A percentile compares a stretch with the other conserved stretches of the same genome.
These are phyloP conservation scores for Muricea muricata DNA, from an alignment of 92 coral and sea anemone genomes.

Conservation along the genomic window DNA sequence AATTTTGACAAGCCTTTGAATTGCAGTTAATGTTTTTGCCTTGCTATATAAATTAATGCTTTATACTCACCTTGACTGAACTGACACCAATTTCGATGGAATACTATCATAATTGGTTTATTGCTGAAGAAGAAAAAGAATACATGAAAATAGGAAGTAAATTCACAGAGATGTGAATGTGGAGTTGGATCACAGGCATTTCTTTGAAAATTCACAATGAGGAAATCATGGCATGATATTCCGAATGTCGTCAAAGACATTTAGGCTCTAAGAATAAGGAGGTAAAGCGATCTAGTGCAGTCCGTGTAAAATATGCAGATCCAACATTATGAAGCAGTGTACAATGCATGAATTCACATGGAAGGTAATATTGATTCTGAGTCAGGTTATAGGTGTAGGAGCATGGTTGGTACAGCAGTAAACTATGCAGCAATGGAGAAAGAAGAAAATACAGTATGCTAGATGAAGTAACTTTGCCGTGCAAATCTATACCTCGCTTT, in stretches of 20 bases:
- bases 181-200: not conserved
- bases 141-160: not conserved
- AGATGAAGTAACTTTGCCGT: not conserved
- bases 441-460: not conserved
- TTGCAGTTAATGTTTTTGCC: too few species aligned
- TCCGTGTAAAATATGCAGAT: not conserved
- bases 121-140: conserved; percentile 49
- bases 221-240: too few species aligned
- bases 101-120: conserved; percentile 84
- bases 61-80: conserved; percentile 78
- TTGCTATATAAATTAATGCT: not conserved
- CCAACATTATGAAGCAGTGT: too few species aligned
- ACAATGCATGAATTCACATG: too few species aligned
- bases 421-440: too few species aligned
- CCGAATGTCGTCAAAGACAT: too few species aligned
- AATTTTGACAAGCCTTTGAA: too few species aligned
- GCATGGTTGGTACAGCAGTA: not conserved
- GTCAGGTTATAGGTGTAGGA: too few species aligned
- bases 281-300: not conserved
- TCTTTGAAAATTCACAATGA: not conserved
- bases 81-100: conserved; percentile 95
- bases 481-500: conserved; percentile 62
- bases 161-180: not conserved
- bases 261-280: too few species aligned
- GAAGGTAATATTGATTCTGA: too few species aligned